Percentiles rank a stretch among this genome's conserved stretches.
phyloP scores from a whole-genome alignment of 2,888 invertebrate species.

The Lithophane socia region DNA sequence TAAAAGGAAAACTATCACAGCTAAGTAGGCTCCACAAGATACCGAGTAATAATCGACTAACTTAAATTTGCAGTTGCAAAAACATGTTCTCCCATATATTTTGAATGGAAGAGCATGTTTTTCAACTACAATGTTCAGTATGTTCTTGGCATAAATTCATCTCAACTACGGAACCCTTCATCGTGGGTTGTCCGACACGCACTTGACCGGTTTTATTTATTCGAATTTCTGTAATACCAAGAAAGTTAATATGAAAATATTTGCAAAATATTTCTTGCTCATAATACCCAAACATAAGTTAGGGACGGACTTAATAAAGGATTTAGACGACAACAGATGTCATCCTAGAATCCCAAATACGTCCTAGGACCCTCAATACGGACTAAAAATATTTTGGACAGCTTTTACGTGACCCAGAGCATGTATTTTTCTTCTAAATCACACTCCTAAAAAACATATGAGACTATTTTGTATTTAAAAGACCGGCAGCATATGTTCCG shows the following conservation, averaged over 20 bases:
- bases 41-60: too few relatives aligned
- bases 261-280: conserved; percentile 41
- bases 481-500: conserved; percentile 52
- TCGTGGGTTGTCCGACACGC: too few relatives aligned
- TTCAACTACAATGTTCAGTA: too few relatives aligned
- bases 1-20: too few relatives aligned
- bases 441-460: conserved; percentile 36
- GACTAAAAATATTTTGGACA: conserved; percentile 40
- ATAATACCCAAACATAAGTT: conserved; percentile 30
- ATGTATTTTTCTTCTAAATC: conserved; percentile 43
- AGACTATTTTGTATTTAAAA: conserved; percentile 55
- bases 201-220: background rate
- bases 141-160: too few relatives aligned
- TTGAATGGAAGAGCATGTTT: too few relatives aligned
- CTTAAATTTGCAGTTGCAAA: too few relatives aligned
- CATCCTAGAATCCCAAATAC: conserved; percentile 39
- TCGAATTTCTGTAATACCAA: conserved; percentile 10
- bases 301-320: conserved; percentile 55
- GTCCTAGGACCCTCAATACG: conserved; percentile 31
- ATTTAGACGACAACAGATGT: conserved; percentile 41
- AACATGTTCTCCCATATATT: too few relatives aligned
- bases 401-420: conserved; percentile 20
- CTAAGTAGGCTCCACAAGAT: too few relatives aligned
- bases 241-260: conserved; percentile 47
- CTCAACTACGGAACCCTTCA: too few relatives aligned